phyloP scores from a whole-genome alignment of 2,113 vertebrate genomes.

The Myotis yumanensis region DNA sequence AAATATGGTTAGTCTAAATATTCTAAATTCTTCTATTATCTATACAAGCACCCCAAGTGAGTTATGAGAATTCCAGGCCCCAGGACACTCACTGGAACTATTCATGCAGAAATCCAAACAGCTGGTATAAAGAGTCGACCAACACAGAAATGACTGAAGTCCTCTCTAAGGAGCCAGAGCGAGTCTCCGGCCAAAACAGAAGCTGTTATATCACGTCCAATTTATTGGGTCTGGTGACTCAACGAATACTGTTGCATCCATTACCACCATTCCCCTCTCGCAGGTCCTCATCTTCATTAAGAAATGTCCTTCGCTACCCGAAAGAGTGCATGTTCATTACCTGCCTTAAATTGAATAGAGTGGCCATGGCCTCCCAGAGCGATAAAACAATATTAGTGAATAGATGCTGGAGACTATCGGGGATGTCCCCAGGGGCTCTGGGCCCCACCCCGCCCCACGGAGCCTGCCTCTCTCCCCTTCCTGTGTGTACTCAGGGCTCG shows the following conservation, averaged over 20 bases:
- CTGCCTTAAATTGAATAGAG: conserved; percentile 51
- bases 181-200: conserved; percentile 57
- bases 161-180: conserved; percentile 54
- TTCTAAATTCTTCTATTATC: conserved; percentile 30
- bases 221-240: conserved; percentile 65
- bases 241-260: conserved; percentile 6
- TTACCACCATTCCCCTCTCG: conserved; percentile 52
- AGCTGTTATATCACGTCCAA: conserved; percentile 60
- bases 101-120: background rate
- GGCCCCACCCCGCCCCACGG: background rate
- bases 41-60: background rate
- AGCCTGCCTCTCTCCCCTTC: background rate
- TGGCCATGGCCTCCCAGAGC: conserved; percentile 25
- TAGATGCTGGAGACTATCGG: conserved; percentile 30
- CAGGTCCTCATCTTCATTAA: conserved; percentile 56
- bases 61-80: conserved; percentile 50
- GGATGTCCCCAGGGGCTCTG: background rate
- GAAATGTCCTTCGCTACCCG: conserved; percentile 57
- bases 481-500: background rate
- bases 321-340: conserved; percentile 56
- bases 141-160: conserved; percentile 59
- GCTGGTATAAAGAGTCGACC: conserved; percentile 5
- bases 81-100: conserved; percentile 36
- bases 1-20: conserved; percentile 21
- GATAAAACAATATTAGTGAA: conserved; percentile 50